phyloP scores from a whole-genome alignment of 1,140 invertebrate species.

The Drosophila tani region DNA sequence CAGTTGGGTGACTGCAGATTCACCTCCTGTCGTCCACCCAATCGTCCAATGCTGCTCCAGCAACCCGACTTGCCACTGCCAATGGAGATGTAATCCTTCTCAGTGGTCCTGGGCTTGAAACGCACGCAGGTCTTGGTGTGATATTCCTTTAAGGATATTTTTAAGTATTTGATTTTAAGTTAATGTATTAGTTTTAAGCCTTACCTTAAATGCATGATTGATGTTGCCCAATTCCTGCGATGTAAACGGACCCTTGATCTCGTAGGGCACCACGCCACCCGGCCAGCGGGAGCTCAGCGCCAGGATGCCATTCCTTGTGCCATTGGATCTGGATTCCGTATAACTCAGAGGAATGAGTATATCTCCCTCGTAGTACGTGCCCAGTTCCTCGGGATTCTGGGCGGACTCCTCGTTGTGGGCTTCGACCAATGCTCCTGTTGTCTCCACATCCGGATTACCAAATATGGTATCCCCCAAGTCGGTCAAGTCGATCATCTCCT shows the following conservation, averaged over 20 bases:
- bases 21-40: slow-evolving; percentile 86
- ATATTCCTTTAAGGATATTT: slow-evolving; percentile 85
- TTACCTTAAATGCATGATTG: slow-evolving; percentile 86
- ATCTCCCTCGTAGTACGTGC: slow-evolving; percentile 89
- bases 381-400: slow-evolving; percentile 91
- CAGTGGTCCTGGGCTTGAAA: slow-evolving; percentile 87
- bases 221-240: slow-evolving; percentile 85
- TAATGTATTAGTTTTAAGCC: background rate
- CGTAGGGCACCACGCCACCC: slow-evolving; percentile 89
- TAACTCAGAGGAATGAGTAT: slow-evolving; percentile 88
- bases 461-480: slow-evolving; percentile 85
- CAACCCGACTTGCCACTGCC: slow-evolving; percentile 90
- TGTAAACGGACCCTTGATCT: slow-evolving; percentile 89
- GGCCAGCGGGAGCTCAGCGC: slow-evolving; percentile 88
- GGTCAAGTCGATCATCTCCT: slow-evolving; percentile 85
- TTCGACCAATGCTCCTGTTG: slow-evolving; percentile 87
- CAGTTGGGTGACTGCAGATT: slow-evolving; percentile 88
- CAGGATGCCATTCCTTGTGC: slow-evolving; percentile 87
- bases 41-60: slow-evolving; percentile 91
- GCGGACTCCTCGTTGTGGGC: slow-evolving; percentile 87
- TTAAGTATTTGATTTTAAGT: background rate
- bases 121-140: slow-evolving; percentile 90
- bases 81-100: slow-evolving; percentile 89
- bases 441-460: slow-evolving; percentile 85
- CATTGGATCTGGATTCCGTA: slow-evolving; percentile 53